Percentiles rank a stretch among this genome's conserved stretches.
phyloP scores from a whole-genome alignment of 2,113 vertebrate genomes.

The Camelus dromedarius region DNA sequence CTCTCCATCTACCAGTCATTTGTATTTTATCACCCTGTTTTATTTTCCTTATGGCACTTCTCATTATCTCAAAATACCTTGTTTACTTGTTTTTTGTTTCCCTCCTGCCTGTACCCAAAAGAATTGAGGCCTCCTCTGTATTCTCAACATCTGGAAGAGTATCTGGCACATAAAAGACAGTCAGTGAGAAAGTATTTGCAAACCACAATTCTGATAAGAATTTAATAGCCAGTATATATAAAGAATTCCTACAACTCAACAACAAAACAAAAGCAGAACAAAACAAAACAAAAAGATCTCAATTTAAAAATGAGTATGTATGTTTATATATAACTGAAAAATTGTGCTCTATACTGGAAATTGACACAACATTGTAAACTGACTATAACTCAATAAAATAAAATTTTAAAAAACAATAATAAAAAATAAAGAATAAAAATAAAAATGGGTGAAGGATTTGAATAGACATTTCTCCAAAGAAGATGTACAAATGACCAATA shows the following conservation, averaged over 20 bases:
- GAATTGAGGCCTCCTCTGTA: neutral
- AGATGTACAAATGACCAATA: neutral
- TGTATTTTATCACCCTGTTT: neutral
- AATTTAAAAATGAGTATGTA: neutral
- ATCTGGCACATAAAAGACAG: neutral
- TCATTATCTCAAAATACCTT: neutral
- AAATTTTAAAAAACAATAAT: too few species aligned
- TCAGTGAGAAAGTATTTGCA: neutral
- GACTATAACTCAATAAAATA: too few species aligned
- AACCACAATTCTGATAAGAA: neutral
- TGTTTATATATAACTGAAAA: too few species aligned
- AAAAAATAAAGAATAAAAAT: too few species aligned
- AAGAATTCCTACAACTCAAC: neutral
- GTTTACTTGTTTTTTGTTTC: constrained; percentile 18
- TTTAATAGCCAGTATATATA: neutral
- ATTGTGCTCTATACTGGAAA: too few species aligned
- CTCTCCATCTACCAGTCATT: neutral
- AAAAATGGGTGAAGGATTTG: neutral
- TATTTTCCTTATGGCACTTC: neutral
- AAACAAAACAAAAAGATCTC: neutral
- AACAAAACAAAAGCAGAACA: neutral
- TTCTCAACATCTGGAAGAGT: neutral
- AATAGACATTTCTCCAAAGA: neutral
- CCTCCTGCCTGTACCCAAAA: neutral
- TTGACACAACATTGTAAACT: too few species aligned